Evolutionary conservation across 2,888 invertebrate species (phyloP).

Genomic region (Choristoneura rosaceana): DNA sequence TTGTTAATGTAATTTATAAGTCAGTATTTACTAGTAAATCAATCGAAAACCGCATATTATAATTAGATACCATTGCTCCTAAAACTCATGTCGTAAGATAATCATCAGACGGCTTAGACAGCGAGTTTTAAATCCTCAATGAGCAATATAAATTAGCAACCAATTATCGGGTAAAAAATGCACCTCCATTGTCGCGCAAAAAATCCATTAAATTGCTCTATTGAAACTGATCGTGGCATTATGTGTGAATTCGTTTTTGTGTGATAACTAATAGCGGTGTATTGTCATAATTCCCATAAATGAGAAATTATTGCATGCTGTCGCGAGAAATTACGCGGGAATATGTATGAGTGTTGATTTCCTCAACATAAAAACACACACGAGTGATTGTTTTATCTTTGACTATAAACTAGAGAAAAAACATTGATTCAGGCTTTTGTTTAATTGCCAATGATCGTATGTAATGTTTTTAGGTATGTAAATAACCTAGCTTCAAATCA

Average conservation of each 20-base stretch:
- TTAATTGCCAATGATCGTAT: too few species aligned
- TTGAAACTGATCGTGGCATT: constrained; percentile 64
- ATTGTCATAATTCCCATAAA: constrained; percentile 39
- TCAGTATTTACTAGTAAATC: constrained; percentile 49
- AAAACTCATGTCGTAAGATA: constrained; percentile 12
- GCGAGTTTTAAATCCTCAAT: constrained; percentile 40
- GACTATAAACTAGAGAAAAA: neutral
- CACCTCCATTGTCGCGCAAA: constrained; percentile 59
- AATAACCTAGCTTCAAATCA: too few species aligned
- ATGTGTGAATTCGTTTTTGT: constrained; percentile 64
- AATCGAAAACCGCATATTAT: constrained; percentile 43
- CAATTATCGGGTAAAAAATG: constrained; percentile 66
- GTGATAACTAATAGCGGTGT: constrained; percentile 29
- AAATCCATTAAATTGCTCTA: constrained; percentile 64
- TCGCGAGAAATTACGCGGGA: constrained; percentile 14
- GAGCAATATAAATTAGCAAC: constrained; percentile 57
- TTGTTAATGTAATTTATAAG: too few species aligned
- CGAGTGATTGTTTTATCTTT: neutral
- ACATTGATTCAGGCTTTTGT: too few species aligned
- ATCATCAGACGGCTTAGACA: constrained; percentile 31
- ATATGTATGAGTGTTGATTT: neutral
- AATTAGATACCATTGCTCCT: neutral
- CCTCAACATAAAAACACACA: neutral
- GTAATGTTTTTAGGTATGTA: too few species aligned
- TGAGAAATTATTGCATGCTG: constrained; percentile 27